Percentiles rank a stretch among this genome's conserved stretches.
Evolutionary conservation across 2,888 invertebrate genomes (phyloP).

Genomic region (Epirrhoe tristata): DNA sequence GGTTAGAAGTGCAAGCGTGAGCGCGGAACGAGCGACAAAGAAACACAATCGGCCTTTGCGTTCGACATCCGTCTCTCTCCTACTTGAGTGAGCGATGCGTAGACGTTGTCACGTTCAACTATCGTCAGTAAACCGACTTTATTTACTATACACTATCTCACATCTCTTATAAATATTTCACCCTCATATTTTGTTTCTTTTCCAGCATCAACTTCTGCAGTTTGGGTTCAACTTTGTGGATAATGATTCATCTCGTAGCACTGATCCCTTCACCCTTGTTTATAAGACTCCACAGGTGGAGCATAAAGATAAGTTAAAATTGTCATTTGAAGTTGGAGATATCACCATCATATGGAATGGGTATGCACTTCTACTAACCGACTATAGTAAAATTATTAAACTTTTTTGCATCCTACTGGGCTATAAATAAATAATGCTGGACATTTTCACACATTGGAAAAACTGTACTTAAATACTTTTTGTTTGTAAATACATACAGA

Average conservation of each 20-base stretch:
- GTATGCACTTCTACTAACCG: conserved; percentile 51
- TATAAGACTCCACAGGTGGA: conserved; percentile 66
- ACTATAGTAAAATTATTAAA: not conserved
- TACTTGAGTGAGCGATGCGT: no score
- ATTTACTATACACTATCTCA: no score
- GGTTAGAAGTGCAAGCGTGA: no score
- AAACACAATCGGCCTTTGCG: no score
- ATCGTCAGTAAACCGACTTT: no score
- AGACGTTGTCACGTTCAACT: no score
- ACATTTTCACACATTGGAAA: no score
- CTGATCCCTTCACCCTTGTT: conserved; percentile 64
- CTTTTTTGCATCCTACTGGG: not conserved
- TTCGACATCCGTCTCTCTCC: no score
- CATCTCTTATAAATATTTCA: not conserved
- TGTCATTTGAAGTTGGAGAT: conserved; percentile 72
- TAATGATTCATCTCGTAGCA: conserved; percentile 61
- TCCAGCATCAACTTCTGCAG: conserved; percentile 71
- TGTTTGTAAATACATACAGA: no score
- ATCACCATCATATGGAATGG: conserved; percentile 72
- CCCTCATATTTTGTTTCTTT: conserved; percentile 37
- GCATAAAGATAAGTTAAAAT: conserved; percentile 63
- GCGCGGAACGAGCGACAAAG: no score
- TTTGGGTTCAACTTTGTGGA: conserved; percentile 73
- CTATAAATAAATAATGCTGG: no score
- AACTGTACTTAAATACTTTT: no score